A percentile compares a stretch with the other conserved stretches of the same genome.
phyloP scores from a whole-genome alignment of 1,140 invertebrate genomes.

The Hermetia illucens region DNA sequence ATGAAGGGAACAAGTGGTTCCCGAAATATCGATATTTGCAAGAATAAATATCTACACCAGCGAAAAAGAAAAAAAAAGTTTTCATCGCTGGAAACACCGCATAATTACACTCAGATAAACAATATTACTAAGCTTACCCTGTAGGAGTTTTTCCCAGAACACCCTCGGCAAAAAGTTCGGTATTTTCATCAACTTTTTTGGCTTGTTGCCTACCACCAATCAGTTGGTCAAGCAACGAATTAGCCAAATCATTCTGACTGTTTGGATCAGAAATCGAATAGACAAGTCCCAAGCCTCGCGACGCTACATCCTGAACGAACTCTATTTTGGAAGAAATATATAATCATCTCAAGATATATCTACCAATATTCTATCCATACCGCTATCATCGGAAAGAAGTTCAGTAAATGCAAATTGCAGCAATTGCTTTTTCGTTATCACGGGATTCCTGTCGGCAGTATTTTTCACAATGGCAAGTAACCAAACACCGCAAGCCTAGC shows the following conservation, averaged over 20 bases:
- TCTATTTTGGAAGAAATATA: constrained; percentile 33
- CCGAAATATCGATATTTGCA: too few species aligned
- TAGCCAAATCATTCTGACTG: constrained; percentile 55
- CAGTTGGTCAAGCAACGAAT: constrained; percentile 66
- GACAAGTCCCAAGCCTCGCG: constrained; percentile 77
- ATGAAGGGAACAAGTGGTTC: too few species aligned
- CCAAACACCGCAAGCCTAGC: constrained; percentile 43
- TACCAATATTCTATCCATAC: constrained; percentile 35
- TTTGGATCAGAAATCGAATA: constrained; percentile 64
- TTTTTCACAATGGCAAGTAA: constrained; percentile 67
- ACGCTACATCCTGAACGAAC: constrained; percentile 82
- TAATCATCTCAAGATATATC: neutral
- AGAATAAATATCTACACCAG: too few species aligned
- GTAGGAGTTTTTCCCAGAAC: constrained; percentile 70
- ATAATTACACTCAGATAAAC: too few species aligned
- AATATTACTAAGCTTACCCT: too few species aligned
- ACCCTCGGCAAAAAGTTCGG: constrained; percentile 78
- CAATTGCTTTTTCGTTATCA: constrained; percentile 46
- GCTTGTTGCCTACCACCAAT: constrained; percentile 63
- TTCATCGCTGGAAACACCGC: too few species aligned
- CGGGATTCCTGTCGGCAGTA: constrained; percentile 49
- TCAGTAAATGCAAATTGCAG: constrained; percentile 80
- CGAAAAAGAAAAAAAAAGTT: too few species aligned
- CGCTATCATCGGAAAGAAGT: constrained; percentile 76
- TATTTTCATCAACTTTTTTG: constrained; percentile 61